A percentile compares a stretch with the other conserved stretches of the same genome.
Conservation (phyloP, 2,797 vertebrate genomes). For the Xenops minutus region DNA sequence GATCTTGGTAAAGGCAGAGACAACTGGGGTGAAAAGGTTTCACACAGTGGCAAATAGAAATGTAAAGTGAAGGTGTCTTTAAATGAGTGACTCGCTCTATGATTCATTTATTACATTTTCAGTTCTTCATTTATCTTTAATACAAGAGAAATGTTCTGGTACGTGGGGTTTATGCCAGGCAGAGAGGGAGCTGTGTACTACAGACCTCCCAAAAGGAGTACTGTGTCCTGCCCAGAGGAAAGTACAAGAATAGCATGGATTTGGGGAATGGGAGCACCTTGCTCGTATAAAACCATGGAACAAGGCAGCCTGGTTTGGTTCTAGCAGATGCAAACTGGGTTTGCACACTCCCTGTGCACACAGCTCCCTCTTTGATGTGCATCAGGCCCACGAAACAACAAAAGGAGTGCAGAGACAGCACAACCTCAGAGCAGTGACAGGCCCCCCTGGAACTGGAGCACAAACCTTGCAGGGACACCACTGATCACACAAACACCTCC, state of each 20-base stretch:
- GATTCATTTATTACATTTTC: background rate
- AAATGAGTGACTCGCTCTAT: background rate
- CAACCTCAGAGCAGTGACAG: fast-evolving
- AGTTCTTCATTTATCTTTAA: background rate
- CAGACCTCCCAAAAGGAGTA: background rate
- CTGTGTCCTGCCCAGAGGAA: background rate
- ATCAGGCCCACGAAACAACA: background rate
- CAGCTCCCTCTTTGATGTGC: background rate
- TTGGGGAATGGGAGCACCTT: background rate
- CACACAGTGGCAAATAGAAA: background rate
- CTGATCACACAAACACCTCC: background rate
- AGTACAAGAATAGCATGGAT: background rate
- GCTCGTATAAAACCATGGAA: background rate
- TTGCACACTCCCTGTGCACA: background rate
- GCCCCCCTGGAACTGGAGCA: fast-evolving
- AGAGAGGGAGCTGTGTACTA: background rate
- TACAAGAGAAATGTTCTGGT: background rate
- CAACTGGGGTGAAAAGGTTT: background rate
- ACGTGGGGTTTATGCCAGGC: background rate
- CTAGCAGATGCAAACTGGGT: background rate
- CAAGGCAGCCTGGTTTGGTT: background rate
- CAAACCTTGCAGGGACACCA: background rate
- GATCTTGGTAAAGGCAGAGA: background rate
- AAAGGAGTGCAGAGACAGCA: background rate
- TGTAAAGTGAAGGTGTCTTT: background rate